Base-by-base conservation (phyloP, 2,797 vertebrate genomes). In the Semotilus atromaculatus region DNA sequence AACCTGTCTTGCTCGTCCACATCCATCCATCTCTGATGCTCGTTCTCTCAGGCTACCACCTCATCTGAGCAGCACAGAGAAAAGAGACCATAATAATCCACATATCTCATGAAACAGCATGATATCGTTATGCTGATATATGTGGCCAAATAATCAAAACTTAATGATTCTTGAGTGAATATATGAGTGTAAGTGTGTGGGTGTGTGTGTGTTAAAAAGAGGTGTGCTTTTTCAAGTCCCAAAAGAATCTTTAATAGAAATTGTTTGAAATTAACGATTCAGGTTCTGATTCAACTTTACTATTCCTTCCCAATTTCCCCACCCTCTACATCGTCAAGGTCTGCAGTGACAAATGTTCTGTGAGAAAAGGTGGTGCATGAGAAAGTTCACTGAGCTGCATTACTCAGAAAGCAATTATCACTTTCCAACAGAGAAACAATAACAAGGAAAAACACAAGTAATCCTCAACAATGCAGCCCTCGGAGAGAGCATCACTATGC, bases 351-450 rank as follows among this genome's bases (percentile, higher is more conserved):
- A 68, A 77, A 55, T 40, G 23, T 40, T 48, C 36, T 40, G n/a
- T 58, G 16, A 62, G 29, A 70, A 90, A 88, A 84, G 88, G 85
- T 86, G 86, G 87, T 87, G 90, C 90, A 85, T 86, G 90, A 58
- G 66, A 86, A 73, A 81, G 34, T 81, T 64, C 45, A 55, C 29
- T 34, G 74, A 86, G 80, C 85, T 93, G 92, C 88, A 93, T 91
- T 92, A 93, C 91, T 93, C 90, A 93, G 83, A 23, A 89, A 80
- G 88, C 90, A 87, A 91, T 93, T 93, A 91, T 91, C 87, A 62
- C 78, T 26, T 53, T 75, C 71, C 80, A 79, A 88, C 67, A 40
- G 45, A 43, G 43, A 38, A 51, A 62, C 36, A 83, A 80, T 34
- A 81, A 66, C 81, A 55, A 76, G 53, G n/a, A 58, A 58, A 40